A percentile compares a stretch with the other conserved stretches of the same genome.
phyloP scores from a whole-genome alignment of 2,888 invertebrate genomes.

The Lithophane semibrunnea region DNA sequence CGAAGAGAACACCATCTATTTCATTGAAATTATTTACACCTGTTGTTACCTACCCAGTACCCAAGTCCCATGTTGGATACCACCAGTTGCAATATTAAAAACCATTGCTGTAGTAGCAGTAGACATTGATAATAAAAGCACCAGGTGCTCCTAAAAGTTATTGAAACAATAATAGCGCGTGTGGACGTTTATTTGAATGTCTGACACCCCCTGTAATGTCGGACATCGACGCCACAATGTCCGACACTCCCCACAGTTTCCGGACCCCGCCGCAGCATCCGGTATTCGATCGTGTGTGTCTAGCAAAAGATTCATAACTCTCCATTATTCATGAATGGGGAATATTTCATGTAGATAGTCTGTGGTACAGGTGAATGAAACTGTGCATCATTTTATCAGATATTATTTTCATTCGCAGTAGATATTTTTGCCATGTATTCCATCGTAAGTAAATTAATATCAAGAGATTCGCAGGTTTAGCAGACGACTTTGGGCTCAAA shows the following conservation, averaged over 20 bases:
- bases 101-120: too few species aligned
- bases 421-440: background rate
- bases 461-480: background rate
- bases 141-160: slow-evolving; percentile 46
- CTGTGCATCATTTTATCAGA: background rate
- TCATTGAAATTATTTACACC: background rate
- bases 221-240: slow-evolving; percentile 17
- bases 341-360: slow-evolving; percentile 31
- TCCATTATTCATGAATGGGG: slow-evolving; percentile 46
- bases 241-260: slow-evolving; percentile 33
- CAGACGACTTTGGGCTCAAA: background rate
- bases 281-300: slow-evolving; percentile 39
- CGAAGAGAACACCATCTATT: background rate
- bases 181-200: slow-evolving; percentile 31
- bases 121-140: slow-evolving; percentile 15
- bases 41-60: background rate
- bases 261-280: slow-evolving; percentile 36
- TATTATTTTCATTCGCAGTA: background rate
- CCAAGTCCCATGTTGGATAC: background rate
- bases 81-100: slow-evolving; percentile 17
- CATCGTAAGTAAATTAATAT: background rate
- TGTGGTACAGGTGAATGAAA: slow-evolving; percentile 35
- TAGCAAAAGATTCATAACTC: slow-evolving; percentile 48
- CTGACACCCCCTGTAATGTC: slow-evolving; percentile 17
- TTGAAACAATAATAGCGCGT: slow-evolving; percentile 35